Base-by-base conservation (phyloP, 2,113 vertebrate species). In the Geothlypis trichas region DNA sequence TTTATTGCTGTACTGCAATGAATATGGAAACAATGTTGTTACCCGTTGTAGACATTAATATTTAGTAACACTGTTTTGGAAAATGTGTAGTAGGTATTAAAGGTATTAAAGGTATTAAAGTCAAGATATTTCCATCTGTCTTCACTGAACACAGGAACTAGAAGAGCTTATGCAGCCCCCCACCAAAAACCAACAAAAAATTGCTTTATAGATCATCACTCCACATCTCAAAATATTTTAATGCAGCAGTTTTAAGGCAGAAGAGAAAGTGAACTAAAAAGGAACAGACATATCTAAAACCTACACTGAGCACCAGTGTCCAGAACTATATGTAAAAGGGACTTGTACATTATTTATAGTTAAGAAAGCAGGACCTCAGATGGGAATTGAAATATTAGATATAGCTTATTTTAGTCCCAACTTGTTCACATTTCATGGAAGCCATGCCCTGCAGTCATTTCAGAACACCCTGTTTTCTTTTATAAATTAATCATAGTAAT, bases 291-390 rank as follows among this genome's bases (percentile, higher is more conserved):
- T 66, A 75, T 13, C 59, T 42, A 75, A 1, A 72, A 97, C 41
- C 42, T 39, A 88, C 75, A 67, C 9, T 46, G 8, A 71, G 33
- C 47, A 79, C 67, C 4, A 17, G 17, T 26, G 18, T 59, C 63
- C 51, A 69, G 63, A 69, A 82, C 15, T 42, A 18, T 44, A 87
- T 5, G 13, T 80, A 72, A 90, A 97, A 94, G n/a, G 4, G n/a
- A 11, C 24, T 11, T 52, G 33, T 78, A 93, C 80, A 93, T 93
- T 92, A 97, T 94, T 97, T 85, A 95, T 35, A 93, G 24, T 75
- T 72, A 83, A 55, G 69, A 82, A 95, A 76, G 57, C 3, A 20
- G 54, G 49, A 87, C 23, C 49, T 96, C 91, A 79, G 65, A 90
- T 55, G 86, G 67, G 68, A 97, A 94, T 4, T 76, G 80, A 96